Base-by-base conservation (phyloP, 2,113 vertebrate species). In the Cottus gobio region DNA sequence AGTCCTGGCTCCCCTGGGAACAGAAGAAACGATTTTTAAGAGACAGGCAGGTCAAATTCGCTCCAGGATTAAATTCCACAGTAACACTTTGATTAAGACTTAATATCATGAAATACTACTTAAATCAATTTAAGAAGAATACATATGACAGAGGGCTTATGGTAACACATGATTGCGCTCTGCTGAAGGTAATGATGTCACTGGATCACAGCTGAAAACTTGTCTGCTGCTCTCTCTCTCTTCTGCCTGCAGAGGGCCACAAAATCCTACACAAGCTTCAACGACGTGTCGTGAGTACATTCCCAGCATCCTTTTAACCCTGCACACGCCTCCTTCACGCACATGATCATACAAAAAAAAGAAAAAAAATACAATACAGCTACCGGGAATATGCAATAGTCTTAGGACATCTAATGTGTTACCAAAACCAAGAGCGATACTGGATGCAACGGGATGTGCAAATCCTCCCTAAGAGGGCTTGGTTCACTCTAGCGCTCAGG, bases 1-100 rank as follows among this genome's bases (percentile, higher is more conserved):
- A 99, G 89, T 99, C 98, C 95, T 98, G 98, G 95, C 96, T 98
- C 80, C 96, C 96, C 97, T 98, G 94, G 11, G 39, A 57, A 78
- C 74, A 71, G 62, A 63, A 85, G 52, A 84, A 54, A 1, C 28
- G 2, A 10, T 42, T 64, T 28, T 64, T 63, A 28, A 65, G 58
- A 68, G 54, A 34, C 44, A 26, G 42, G 36, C 22, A 15, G 18
- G 26, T 75, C 39, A 73, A 31, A 75, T 48, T 9, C 69, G 52
- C 71, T 61, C 22, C 24, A 34, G 12, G 44, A 37, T 44, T 13
- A 16, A 24, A 79, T 64, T 75, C 18, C 61, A 65, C 57, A 36
- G 24, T 42, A n/a, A 28, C 60, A 37, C 52, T 71, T 48, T 62
- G 28, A 82, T 79, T 61, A 50, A 64, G 73, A 36, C 56, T 31